Base-by-base conservation (phyloP, 2,113 vertebrate species). In the Aix galericulata region DNA sequence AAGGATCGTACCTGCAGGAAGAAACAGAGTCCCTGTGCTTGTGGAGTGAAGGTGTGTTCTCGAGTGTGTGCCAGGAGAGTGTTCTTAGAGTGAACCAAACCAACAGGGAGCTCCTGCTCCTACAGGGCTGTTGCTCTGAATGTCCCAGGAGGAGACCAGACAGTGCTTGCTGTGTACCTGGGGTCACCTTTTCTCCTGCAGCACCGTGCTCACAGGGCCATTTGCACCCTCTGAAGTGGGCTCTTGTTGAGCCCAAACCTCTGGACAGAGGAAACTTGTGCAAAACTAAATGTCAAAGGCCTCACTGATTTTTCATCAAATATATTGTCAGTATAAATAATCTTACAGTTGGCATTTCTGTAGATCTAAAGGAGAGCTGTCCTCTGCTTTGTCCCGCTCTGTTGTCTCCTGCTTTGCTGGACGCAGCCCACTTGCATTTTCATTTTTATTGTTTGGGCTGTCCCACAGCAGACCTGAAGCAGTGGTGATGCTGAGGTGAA, bases 61-160 rank as follows among this genome's bases (percentile, higher is more conserved):
- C 42, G 72, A 52, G 29, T 0, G 0, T n/a, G 31, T 50, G 67
- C 75, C 1, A 1, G 32, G 86, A 15, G 78, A 53, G n/a, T 17
- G 17, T 15, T 31, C 38, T 71, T 55, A 26, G 76, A 77, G 80
- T 3, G 3, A 68, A 9, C 38, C 12, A 15, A 27, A 22, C 16
- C 1, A 1, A 5, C 60, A 21, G 0, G 0, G 75, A 60, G 48
- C 6, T 4, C 15, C 79, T 79, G 26, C 13, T 62, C 69, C 66
- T 10, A 14, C 34, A 44, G 67, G 42, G 29, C 15, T 31, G 34
- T 26, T 36, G 11, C 18, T 42, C 71, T 27, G 18, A 11, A 4
- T 9, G 17, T 42, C 69, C 59, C 1, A 0, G 23, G 25, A n/a
- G 13, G 18, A 59, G 23, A 6, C n/a, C 17, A 14, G 42, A 26